These are phyloP conservation scores for Montipora sp. DNA, from an alignment of 64 coral and sea anemone species.

Conservation along the genomic window DNA sequence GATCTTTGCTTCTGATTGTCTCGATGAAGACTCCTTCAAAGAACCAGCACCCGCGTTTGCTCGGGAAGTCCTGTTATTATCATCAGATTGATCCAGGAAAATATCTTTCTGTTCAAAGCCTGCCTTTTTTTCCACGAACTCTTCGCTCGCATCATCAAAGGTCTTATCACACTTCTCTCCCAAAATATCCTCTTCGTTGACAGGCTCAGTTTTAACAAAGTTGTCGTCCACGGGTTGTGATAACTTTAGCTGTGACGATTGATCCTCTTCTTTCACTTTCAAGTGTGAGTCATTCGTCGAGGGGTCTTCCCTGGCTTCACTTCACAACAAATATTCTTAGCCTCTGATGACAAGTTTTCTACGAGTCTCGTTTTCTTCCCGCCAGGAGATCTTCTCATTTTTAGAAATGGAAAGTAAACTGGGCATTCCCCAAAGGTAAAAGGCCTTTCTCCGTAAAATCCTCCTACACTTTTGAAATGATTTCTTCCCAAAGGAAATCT, in stretches of 20 bases:
- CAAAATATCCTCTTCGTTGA: background rate
- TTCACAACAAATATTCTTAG: background rate
- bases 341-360: background rate
- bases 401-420: constrained; percentile 27
- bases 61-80: background rate
- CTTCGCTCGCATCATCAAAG: background rate
- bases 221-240: background rate
- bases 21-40: background rate
- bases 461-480: background rate
- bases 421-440: background rate
- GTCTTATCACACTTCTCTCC: background rate
- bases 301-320: constrained; percentile 23
- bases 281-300: background rate
- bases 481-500: background rate
- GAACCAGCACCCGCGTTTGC: background rate
- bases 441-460: constrained; percentile 39
- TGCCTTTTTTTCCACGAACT: background rate
- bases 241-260: background rate
- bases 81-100: background rate
- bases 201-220: background rate
- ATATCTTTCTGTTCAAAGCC: background rate
- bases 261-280: constrained; percentile 7
- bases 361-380: background rate
- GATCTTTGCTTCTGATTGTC: background rate
- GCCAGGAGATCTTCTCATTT: background rate